Evolutionary conservation across 2,888 invertebrate genomes (phyloP), one percentile per base, ranked within the genome.

Genomic region (Mythimna impura): DNA sequence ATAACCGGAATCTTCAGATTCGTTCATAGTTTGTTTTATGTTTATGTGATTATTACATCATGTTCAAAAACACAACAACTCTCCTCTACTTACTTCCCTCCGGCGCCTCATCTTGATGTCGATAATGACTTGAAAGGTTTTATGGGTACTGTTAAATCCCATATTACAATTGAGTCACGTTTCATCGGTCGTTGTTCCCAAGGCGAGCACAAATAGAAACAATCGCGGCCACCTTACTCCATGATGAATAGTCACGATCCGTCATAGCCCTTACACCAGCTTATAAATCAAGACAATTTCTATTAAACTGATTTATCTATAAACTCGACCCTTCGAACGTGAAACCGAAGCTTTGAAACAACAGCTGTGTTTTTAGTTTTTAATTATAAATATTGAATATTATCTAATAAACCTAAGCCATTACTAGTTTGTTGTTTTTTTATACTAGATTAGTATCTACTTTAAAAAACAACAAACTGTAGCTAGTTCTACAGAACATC

Each of bases 231-330:
- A 71, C 76, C 79, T 75, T 83, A 77, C 77, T 63, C 78, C 64
- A 62, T 85, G 85, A 90, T 88, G 88, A 87, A 90, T 87, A 77
- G 81, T 82, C 78, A 81, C 84, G 80, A 89, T 90, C 82, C 82
- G 86, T 90, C 90, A 88, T 81, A 79, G 78, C 74, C 77, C 77
- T 77, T 83, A 82, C 75, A 82, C 80, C 82, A 73, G 70, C 69
- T 77, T 82, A 87, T 87, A 87, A 89, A 84, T 84, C 82, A 76
- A 78, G 69, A 79, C 71, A 80, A 79, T 78, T 79, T 78, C 80
- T 84, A 83, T 84, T 80, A 82, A 85, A 87, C 76, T 84, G 86
- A 89, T 89, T 88, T 87, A 87, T 87, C 73, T 82, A 76, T 78
- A 76, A 84, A 86, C 79, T 75, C 74, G 75, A 81, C 73, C 76